phyloP scores from a whole-genome alignment of 1,140 invertebrate species.

The Drosophila pseudoananassae region DNA sequence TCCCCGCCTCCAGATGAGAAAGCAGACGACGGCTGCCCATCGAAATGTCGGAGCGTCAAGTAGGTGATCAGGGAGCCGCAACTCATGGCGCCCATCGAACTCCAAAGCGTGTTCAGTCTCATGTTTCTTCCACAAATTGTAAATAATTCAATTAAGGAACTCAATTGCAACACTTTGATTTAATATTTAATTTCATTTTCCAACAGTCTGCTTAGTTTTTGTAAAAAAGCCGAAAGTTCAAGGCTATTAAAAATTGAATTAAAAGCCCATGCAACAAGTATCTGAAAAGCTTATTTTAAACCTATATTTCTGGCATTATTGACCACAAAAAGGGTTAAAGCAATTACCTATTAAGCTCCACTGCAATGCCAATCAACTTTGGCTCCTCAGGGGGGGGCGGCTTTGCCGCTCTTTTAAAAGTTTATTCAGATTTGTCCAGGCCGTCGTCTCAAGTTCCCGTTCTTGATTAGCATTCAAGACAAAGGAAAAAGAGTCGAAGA shows the following conservation, averaged over 20 bases:
- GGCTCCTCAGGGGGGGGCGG: background rate
- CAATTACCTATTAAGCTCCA: constrained; percentile 20
- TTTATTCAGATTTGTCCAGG: constrained; percentile 37
- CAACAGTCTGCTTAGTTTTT: background rate
- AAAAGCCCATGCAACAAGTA: background rate
- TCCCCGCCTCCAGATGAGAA: background rate
- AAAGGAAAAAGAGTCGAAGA: background rate
- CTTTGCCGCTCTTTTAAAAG: constrained; percentile 43
- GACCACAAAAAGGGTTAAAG: background rate
- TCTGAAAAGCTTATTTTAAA: background rate
- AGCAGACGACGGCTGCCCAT: constrained; percentile 1
- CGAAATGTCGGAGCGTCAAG: constrained; percentile 33
- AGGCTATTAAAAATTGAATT: background rate
- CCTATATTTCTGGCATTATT: background rate
- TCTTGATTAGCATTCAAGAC: constrained; percentile 65
- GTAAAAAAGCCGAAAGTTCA: background rate
- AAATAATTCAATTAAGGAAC: background rate
- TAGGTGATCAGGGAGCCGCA: constrained; percentile 55
- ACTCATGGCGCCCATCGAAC: constrained; percentile 40
- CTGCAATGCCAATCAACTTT: constrained; percentile 41
- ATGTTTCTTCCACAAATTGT: constrained; percentile 5
- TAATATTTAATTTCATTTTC: background rate
- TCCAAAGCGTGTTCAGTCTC: constrained; percentile 32
- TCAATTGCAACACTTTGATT: background rate
- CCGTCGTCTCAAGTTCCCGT: constrained; percentile 7